Conservation (phyloP, 2,797 vertebrate species). For the Chelidonichthys spinosus region DNA sequence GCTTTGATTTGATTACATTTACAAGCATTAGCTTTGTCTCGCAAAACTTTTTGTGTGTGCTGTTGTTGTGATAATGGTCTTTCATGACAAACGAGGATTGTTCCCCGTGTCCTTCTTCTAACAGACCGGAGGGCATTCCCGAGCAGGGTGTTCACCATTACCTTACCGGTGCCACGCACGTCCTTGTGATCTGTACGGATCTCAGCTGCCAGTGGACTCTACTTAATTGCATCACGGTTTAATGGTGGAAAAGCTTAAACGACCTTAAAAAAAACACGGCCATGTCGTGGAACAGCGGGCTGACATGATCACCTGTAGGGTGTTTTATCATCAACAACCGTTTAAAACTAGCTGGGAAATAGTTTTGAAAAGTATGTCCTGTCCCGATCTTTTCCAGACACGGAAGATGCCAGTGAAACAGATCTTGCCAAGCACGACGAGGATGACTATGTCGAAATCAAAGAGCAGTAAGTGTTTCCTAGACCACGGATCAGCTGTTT, state of each 20-base stretch:
- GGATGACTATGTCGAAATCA: constrained; percentile 98
- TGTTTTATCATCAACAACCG: neutral
- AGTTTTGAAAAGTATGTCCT: neutral
- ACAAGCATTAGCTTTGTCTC: neutral
- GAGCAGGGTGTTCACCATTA: constrained; percentile 61
- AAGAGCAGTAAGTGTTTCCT: constrained; percentile 93
- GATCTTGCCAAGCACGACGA: constrained; percentile 97
- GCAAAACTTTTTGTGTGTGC: constrained; percentile 15
- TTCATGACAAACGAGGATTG: constrained; percentile 18
- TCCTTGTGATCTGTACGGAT: constrained; percentile 37
- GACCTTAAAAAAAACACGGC: neutral
- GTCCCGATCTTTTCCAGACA: constrained; percentile 84
- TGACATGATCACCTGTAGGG: neutral
- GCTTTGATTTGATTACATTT: neutral
- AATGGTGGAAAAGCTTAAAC: neutral
- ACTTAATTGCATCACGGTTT: neutral
- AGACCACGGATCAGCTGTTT: neutral
- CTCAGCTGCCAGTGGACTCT: neutral
- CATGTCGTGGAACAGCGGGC: neutral
- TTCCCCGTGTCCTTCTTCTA: constrained; percentile 3
- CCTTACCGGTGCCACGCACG: constrained; percentile 67
- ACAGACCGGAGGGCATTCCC: constrained; percentile 39
- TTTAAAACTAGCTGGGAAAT: neutral
- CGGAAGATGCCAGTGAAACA: constrained; percentile 98
- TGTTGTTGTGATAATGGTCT: constrained; percentile 2